phyloP scores from a whole-genome alignment of 1,140 invertebrate genomes.

The Gonatopus flavifemur region DNA sequence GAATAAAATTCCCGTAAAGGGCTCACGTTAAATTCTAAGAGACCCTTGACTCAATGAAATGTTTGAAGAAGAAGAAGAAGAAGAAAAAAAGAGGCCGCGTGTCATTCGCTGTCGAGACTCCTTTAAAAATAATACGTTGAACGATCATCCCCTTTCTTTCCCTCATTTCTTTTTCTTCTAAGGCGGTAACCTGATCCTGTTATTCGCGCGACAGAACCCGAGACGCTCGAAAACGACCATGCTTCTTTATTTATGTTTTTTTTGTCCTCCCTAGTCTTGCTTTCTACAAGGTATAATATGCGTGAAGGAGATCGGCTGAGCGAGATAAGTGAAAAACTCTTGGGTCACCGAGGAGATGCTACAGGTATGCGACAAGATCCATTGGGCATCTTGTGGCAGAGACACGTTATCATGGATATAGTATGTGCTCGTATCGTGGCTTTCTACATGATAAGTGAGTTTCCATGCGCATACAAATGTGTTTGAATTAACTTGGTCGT shows the following conservation, averaged over 20 bases:
- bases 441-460: too few relatives aligned
- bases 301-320: slow-evolving; percentile 46
- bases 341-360: slow-evolving; percentile 35
- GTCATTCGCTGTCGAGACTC: slow-evolving; percentile 3
- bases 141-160: slow-evolving; percentile 7
- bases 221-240: slow-evolving; percentile 17
- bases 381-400: too few relatives aligned
- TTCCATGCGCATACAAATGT: too few relatives aligned
- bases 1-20: too few relatives aligned
- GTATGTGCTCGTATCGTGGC: too few relatives aligned
- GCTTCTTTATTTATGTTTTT: slow-evolving; percentile 26
- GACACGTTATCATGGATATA: too few relatives aligned
- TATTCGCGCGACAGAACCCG: slow-evolving; percentile 45
- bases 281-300: slow-evolving; percentile 42
- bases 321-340: slow-evolving; percentile 43
- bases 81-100: slow-evolving; percentile 20
- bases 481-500: too few relatives aligned
- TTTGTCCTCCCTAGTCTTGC: slow-evolving; percentile 34
- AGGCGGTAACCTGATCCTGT: slow-evolving; percentile 54
- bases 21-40: too few relatives aligned
- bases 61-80: too few relatives aligned
- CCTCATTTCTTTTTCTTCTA: slow-evolving; percentile 39
- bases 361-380: slow-evolving; percentile 37
- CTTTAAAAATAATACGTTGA: slow-evolving; percentile 20
- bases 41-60: too few relatives aligned